Conservation (phyloP, 2,113 vertebrate genomes). For the Onychostoma macrolepis region DNA sequence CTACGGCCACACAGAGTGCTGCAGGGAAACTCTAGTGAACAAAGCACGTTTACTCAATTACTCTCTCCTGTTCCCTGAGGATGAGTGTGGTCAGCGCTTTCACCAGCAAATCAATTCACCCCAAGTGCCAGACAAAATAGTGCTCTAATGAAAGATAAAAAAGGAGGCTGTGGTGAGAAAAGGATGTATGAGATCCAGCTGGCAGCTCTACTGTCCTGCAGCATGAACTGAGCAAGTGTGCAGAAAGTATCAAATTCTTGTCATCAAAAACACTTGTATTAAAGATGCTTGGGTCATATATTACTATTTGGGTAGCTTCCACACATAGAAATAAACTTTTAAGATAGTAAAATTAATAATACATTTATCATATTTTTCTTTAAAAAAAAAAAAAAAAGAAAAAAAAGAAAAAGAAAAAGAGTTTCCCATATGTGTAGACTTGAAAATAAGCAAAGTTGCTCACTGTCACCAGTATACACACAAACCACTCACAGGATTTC, state of each 20-base stretch:
- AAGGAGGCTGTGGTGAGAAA: constrained; percentile 19
- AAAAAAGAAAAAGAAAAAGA: too few species aligned
- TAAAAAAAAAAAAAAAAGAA: neutral
- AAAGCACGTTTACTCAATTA: neutral
- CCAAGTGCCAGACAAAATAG: constrained; percentile 20
- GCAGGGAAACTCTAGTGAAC: constrained; percentile 7
- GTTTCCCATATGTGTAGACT: neutral
- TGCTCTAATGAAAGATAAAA: neutral
- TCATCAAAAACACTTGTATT: neutral
- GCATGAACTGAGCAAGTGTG: neutral
- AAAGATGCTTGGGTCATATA: neutral
- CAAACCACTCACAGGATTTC: neutral
- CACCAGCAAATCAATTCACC: constrained; percentile 8
- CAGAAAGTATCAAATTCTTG: constrained; percentile 8
- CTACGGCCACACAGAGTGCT: constrained; percentile 3
- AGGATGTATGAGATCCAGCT: constrained; percentile 9
- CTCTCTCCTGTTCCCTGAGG: constrained; percentile 32
- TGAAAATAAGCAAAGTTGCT: neutral
- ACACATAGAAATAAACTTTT: neutral
- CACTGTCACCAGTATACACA: neutral
- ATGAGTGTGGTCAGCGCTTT: constrained; percentile 43
- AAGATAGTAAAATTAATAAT: neutral
- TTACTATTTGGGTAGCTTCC: neutral
- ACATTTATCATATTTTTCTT: neutral
- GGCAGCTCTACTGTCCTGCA: constrained; percentile 5